These are phyloP conservation scores for Ommatoiulus sabulosus DNA, from an alignment of 2,888 invertebrate species.

Conservation along the genomic window DNA sequence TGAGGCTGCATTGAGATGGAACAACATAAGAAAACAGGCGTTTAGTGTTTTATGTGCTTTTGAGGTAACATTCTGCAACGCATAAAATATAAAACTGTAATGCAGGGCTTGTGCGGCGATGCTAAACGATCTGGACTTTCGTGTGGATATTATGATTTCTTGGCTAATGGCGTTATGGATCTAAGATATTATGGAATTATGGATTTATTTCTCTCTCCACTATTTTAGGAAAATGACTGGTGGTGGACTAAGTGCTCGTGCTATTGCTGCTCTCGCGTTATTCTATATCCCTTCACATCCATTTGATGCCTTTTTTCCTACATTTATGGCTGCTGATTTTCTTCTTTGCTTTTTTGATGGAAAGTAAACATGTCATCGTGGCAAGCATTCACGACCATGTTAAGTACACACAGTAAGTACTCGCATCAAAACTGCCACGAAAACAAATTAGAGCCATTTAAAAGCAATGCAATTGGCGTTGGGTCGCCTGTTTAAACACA, in stretches of 20 bases:
- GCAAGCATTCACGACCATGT: neutral
- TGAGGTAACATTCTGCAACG: no score
- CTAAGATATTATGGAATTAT: neutral
- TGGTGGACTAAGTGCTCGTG: neutral
- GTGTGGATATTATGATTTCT: neutral
- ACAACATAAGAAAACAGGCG: neutral
- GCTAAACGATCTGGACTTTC: no score
- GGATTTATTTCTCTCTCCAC: neutral
- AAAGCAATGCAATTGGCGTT: conserved; percentile 49
- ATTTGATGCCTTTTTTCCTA: neutral
- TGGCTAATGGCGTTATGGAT: neutral
- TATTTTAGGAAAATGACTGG: neutral
- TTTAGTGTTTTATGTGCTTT: no score
- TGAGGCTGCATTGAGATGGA: neutral
- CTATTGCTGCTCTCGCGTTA: neutral
- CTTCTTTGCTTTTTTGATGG: conserved; percentile 37
- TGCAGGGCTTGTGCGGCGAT: no score
- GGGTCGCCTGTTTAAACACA: conserved; percentile 50
- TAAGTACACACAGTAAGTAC: conserved; percentile 50
- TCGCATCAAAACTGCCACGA: conserved; percentile 45
- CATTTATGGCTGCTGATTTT: conserved; percentile 30
- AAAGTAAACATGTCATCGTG: conserved; percentile 44
- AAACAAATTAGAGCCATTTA: conserved; percentile 53
- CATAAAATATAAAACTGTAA: neutral
- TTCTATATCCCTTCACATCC: neutral